A percentile compares a stretch with the other conserved stretches of the same genome.
Conservation (phyloP, 2,113 vertebrate genomes). For the Neodon shergylaensis region DNA sequence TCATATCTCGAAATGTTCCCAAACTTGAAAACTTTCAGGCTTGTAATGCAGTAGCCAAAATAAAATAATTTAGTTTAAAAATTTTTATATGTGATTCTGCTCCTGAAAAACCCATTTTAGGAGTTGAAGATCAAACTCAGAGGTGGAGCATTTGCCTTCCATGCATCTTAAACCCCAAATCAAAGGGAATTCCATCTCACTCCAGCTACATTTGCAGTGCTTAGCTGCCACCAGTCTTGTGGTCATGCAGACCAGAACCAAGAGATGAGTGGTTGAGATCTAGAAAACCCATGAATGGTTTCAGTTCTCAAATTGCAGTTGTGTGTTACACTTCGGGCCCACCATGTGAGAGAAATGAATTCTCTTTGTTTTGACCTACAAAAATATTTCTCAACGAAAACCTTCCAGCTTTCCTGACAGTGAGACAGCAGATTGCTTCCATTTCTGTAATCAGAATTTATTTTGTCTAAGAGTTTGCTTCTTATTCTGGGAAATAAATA, state of each 20-base stretch:
- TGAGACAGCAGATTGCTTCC: slow-evolving; percentile 47
- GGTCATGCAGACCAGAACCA: background rate
- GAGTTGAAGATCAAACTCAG: background rate
- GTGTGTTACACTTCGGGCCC: background rate
- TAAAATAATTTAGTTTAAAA: background rate
- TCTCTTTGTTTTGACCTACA: slow-evolving; percentile 61
- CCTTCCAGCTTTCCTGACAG: slow-evolving; percentile 42
- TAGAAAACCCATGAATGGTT: background rate
- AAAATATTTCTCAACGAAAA: slow-evolving; percentile 61
- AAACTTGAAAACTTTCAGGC: background rate
- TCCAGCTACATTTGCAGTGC: background rate
- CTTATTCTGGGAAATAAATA: slow-evolving; percentile 77
- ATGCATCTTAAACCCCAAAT: background rate
- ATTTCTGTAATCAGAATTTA: slow-evolving; percentile 67
- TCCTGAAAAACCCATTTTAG: background rate
- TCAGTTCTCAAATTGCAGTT: slow-evolving; percentile 10
- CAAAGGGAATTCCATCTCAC: background rate
- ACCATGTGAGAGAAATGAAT: background rate
- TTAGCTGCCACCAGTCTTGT: background rate
- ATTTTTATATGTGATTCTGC: background rate
- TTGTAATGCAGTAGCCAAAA: background rate
- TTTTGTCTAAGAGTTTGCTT: slow-evolving; percentile 57
- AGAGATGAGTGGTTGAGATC: background rate
- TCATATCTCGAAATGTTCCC: background rate
- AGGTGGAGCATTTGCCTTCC: background rate